These are phyloP conservation scores for Halcyon badia DNA, from an alignment of 2,797 vertebrate species.

Conservation along the genomic window DNA sequence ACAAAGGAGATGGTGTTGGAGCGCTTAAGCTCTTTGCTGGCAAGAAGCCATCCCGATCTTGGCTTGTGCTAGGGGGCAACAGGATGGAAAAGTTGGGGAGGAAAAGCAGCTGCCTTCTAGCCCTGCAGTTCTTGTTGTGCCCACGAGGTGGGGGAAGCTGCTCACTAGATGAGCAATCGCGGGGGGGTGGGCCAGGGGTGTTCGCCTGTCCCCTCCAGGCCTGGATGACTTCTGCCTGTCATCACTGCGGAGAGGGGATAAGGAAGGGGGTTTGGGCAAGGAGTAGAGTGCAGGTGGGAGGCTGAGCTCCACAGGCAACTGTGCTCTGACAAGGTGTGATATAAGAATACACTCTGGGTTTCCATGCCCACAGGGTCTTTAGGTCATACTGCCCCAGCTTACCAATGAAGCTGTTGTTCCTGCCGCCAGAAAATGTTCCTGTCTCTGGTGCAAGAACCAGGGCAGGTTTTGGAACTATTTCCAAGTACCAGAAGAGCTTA, in stretches of 20 bases:
- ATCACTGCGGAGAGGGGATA: not conserved
- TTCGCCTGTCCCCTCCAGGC: not conserved
- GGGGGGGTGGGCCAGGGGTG: no score
- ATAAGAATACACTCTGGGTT: not conserved
- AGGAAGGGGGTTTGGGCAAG: not conserved
- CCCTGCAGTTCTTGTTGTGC: constrained; percentile 50
- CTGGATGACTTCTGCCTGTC: not conserved
- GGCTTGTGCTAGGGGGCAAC: not conserved
- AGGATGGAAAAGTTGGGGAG: constrained; percentile 29
- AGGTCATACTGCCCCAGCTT: not conserved
- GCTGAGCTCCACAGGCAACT: not conserved
- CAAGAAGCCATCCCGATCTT: constrained; percentile 42
- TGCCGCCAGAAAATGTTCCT: not conserved
- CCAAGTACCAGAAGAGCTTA: not conserved
- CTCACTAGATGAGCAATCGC: not conserved
- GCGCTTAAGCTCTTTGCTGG: constrained; percentile 54
- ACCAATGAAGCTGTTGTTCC: not conserved
- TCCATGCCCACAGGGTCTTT: not conserved
- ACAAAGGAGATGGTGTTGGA: constrained; percentile 57
- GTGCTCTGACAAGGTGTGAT: not conserved
- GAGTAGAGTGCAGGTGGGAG: not conserved
- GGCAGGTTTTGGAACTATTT: not conserved
- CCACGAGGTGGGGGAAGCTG: constrained; percentile 59
- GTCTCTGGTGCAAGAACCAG: not conserved
- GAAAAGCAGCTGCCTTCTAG: constrained; percentile 22